Conservation (phyloP, 2,797 vertebrate genomes). For the Tachyglossus aculeatus region DNA sequence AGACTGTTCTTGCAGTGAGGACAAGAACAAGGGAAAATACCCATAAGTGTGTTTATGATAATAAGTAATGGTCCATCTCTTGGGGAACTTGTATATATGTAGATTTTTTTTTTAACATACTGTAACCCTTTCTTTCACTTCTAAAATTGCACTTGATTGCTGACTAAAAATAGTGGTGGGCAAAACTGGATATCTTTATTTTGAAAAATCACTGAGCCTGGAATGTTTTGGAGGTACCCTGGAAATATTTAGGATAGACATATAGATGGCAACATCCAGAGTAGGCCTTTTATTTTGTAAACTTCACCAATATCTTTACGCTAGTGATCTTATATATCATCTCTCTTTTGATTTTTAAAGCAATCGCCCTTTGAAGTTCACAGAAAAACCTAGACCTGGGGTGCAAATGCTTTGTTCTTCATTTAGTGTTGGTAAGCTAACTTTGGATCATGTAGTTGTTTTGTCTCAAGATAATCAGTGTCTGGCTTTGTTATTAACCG, state of each 20-base stretch:
- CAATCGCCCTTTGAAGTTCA: slow-evolving; percentile 92
- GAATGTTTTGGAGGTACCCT: not conserved
- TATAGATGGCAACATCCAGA: not conserved
- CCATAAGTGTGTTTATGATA: too few species aligned
- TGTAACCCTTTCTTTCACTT: too few species aligned
- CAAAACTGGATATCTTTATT: too few species aligned
- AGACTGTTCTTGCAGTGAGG: too few species aligned
- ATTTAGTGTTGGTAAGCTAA: slow-evolving; percentile 91
- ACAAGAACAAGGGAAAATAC: too few species aligned
- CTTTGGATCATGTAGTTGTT: not conserved
- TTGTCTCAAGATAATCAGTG: not conserved
- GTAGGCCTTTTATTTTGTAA: not conserved
- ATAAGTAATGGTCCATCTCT: too few species aligned
- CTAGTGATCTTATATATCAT: slow-evolving; percentile 26
- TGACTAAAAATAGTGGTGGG: too few species aligned
- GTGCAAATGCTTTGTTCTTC: slow-evolving; percentile 97
- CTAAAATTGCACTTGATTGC: not conserved
- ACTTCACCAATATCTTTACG: not conserved
- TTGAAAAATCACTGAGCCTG: too few species aligned
- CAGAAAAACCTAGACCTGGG: slow-evolving; percentile 91
- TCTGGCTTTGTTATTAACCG: not conserved
- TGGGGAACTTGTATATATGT: too few species aligned
- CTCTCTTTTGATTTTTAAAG: slow-evolving; percentile 71
- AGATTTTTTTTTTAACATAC: too few species aligned
- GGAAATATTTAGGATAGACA: not conserved